phyloP scores from a whole-genome alignment of 2,113 vertebrate species.

The Campylomormyrus numenius region DNA sequence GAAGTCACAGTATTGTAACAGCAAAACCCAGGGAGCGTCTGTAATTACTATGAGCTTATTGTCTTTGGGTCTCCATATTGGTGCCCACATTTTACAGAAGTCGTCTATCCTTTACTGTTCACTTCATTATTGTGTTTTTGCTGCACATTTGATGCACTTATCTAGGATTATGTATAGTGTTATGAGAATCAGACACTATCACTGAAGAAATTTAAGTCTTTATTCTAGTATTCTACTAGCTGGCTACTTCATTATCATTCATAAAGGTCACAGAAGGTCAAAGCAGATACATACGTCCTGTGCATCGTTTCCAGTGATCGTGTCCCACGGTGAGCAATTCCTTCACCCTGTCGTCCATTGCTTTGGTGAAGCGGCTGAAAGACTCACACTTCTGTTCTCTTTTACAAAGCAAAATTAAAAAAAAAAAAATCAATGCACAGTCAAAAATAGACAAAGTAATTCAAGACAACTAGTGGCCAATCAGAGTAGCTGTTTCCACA shows the following conservation, averaged over 20 bases:
- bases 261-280: background rate
- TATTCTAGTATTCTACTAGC: background rate
- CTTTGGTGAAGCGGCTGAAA: constrained; percentile 85
- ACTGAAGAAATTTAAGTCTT: background rate
- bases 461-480: background rate
- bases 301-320: constrained; percentile 98
- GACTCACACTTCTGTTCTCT: constrained; percentile 95
- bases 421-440: background rate
- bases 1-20: too few species aligned
- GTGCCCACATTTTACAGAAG: background rate
- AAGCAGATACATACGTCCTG: constrained; percentile 74
- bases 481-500: background rate
- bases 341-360: constrained; percentile 95
- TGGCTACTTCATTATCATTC: background rate
- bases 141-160: background rate
- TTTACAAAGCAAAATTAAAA: constrained; percentile 7
- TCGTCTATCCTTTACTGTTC: background rate
- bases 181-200: background rate
- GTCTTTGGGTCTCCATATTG: background rate
- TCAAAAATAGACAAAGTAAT: background rate
- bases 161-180: background rate
- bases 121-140: background rate
- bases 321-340: constrained; percentile 90
- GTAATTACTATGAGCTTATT: background rate
- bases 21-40: too few species aligned